A percentile compares a stretch with the other conserved stretches of the same genome.
Evolutionary conservation across 2,113 vertebrate genomes (phyloP).

Genomic region (Macaca mulatta): DNA sequence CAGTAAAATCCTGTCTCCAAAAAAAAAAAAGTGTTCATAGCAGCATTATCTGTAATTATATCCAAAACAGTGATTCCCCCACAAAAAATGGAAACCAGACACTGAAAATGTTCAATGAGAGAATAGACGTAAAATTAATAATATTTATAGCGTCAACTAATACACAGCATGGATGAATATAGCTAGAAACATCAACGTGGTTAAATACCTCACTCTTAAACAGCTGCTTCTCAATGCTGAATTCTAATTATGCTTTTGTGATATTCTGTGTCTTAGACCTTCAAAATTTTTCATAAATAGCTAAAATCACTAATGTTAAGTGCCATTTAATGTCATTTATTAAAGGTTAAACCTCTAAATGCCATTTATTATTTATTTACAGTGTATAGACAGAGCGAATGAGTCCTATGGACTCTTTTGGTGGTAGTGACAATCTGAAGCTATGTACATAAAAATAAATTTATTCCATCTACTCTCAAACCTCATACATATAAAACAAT

Average conservation of each 20-base stretch:
- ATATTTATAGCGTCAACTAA: neutral
- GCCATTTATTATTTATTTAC: neutral
- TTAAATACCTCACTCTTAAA: neutral
- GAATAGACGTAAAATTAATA: neutral
- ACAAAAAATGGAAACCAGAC: neutral
- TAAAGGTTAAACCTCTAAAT: neutral
- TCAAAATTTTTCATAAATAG: neutral
- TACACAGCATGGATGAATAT: neutral
- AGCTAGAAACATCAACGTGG: neutral
- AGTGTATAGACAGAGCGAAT: neutral
- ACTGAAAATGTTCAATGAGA: neutral
- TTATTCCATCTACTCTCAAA: neutral
- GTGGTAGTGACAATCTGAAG: neutral
- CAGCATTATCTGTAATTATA: neutral
- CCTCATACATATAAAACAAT: neutral
- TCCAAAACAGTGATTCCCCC: neutral
- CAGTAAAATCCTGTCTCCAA: too few relatives aligned
- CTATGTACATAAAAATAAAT: neutral
- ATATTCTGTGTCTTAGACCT: neutral
- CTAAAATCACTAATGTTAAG: neutral
- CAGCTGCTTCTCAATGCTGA: neutral
- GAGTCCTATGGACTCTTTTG: neutral
- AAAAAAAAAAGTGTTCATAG: neutral
- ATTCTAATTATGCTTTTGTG: slow-evolving; percentile 17
- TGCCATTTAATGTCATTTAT: neutral